Evolutionary conservation across 1,140 invertebrate genomes (phyloP), one percentile per base, ranked within the genome.

Genomic region (Pseudomyrmex pallidus): DNA sequence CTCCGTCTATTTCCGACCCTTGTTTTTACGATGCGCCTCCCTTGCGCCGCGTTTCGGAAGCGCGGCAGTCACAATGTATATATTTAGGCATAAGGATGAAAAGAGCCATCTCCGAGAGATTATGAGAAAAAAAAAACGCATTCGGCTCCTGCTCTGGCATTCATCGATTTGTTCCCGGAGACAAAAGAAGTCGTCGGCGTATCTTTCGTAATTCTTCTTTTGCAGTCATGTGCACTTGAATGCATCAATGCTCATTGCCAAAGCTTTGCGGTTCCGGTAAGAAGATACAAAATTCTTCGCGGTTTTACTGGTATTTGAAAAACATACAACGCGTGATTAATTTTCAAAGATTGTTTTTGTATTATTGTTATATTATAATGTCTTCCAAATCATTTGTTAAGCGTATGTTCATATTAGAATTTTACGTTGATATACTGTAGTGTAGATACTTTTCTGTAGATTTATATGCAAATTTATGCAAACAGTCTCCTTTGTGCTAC

Each of bases 71-170:
- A 25, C 63, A 46, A 35, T 25, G 17, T 85, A 73, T 84, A 86
- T 86, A 86, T 86, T 82, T 86, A 86, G 74, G 59, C 52, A n/a
- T 10, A n/a, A 61, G 13, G 48, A 44, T 74, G 83, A 85, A 86
- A 85, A 85, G 70, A 74, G 44, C 74, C 85, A 77, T 77, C 83
- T 85, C 77, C 54, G 50, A 77, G 20, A 46, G 61, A 72, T 72
- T 84, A 84, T 84, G 57, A 57, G 64, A 80, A 77, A 67, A 70
- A 80, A 77, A 67, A 61, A 61, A 80, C 22, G 20, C 73, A 67
- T 52, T 48, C 48, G 74, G 12, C 50, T 20, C 63, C 46, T 25
- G 10, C 54, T 35, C 35, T 35, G 35, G 56, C 48, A 64, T 48
- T 50, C 48, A 15, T 46, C n/a, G 46, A 20, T 63, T 35, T 35